Evolutionary conservation across 1,140 invertebrate species (phyloP).

Genomic region (Centruroides vittatus): DNA sequence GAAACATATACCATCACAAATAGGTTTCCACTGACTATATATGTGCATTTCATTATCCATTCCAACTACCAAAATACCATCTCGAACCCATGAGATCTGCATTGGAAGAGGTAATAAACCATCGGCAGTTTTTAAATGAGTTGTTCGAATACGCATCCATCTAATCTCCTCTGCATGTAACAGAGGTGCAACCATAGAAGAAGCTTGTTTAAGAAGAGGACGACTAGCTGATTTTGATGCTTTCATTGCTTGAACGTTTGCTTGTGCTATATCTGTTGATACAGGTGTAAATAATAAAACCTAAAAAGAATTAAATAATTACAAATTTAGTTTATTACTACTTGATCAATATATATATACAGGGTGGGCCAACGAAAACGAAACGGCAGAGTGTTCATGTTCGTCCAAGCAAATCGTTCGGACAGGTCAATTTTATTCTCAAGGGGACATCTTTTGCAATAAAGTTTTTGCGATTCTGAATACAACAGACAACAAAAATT

Average conservation of each 20-base stretch:
- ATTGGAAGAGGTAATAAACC: constrained; percentile 90
- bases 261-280: constrained; percentile 68
- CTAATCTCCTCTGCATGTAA: constrained; percentile 36
- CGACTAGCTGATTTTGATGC: constrained; percentile 51
- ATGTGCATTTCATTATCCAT: constrained; percentile 99
- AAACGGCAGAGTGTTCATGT: too few relatives aligned
- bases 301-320: constrained; percentile 8
- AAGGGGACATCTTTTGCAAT: too few relatives aligned
- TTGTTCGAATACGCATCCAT: constrained; percentile 90
- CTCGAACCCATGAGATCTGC: constrained; percentile 96
- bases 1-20: constrained; percentile 1
- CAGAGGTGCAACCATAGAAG: constrained; percentile 63
- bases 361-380: too few relatives aligned
- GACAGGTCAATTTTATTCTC: too few relatives aligned
- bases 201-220: constrained; percentile 61
- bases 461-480: too few relatives aligned
- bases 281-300: constrained; percentile 25
- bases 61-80: constrained; percentile 92
- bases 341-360: too few relatives aligned
- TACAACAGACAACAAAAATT: too few relatives aligned
- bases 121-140: constrained; percentile 85
- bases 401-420: too few relatives aligned
- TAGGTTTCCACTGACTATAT: constrained; percentile 78
- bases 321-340: too few relatives aligned
- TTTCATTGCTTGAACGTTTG: constrained; percentile 75